Evolutionary conservation across 2,797 vertebrate species (phyloP), one percentile per base, ranked within the genome.

Genomic region (Hippocampus kuda): DNA sequence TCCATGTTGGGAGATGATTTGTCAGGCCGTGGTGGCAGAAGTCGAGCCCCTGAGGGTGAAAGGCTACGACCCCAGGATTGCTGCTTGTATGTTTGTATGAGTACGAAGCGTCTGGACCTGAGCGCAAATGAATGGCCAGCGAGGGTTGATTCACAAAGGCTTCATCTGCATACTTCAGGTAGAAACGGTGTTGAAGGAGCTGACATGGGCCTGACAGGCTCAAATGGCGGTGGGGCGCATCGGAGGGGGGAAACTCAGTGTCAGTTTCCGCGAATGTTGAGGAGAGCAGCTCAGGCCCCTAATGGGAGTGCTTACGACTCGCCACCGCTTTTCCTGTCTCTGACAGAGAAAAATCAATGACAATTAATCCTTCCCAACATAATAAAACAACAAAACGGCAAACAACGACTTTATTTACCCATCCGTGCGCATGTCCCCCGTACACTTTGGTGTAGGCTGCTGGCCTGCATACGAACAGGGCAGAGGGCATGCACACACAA

Each of bases 91-190:
- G 72, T 70, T n/a, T 80, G 77, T 76, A 57, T 77, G 65, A 75
- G 77, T 78, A 75, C 70, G 41, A 72, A 74, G 78, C 90, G 91
- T 85, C 91, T 88, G 91, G 92, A 92, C 88, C 89, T 88, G 90
- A 84, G 82, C 77, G 82, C 80, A 81, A 89, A 93, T 95, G 93
- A 97, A 97, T 95, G 89, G 92, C 88, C 90, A 86, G 91, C 85
- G 34, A 91, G 86, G 90, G 89, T 91, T 30, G 3, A 30, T 30
- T 82, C 93, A 95, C 93, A 95, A 94, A 89, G 91, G 85, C 82
- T 88, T 93, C 87, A 95, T 99, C 90, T 97, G 90, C 93, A 97
- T 96, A 95, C 90, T 96, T 96, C 96, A 99, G 96, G 95, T 98
- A 95, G 87, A 91, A 90, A 91, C 92, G 93, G 92, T 93, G 92